Evolutionary conservation across 2,113 vertebrate species (phyloP).

Genomic region (Melanerpes aurifrons): DNA sequence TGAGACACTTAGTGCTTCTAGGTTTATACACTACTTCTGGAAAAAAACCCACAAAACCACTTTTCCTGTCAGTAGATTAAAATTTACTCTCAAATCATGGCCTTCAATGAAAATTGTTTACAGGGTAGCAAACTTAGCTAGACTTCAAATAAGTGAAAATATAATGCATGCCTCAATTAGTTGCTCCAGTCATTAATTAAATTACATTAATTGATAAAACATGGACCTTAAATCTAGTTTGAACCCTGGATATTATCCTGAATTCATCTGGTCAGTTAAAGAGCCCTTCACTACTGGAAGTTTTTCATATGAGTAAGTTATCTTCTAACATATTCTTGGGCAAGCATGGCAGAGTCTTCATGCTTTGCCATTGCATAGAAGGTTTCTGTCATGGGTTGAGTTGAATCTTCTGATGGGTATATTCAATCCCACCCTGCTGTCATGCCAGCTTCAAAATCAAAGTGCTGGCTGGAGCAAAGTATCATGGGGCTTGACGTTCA

Average conservation of each 20-base stretch:
- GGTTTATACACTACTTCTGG: background rate
- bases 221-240: background rate
- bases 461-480: too few relatives aligned
- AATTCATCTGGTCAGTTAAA: background rate
- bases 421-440: too few relatives aligned
- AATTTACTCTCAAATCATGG: background rate
- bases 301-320: background rate
- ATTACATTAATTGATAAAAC: background rate
- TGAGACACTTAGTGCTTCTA: background rate
- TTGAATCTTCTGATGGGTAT: too few relatives aligned
- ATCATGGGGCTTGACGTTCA: too few relatives aligned
- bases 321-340: background rate
- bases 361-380: background rate
- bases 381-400: background rate
- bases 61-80: background rate
- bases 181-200: background rate
- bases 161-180: background rate
- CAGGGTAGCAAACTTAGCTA: background rate
- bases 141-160: background rate
- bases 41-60: background rate
- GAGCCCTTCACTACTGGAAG: background rate
- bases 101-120: background rate
- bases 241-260: background rate
- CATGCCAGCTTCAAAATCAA: too few relatives aligned
- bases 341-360: background rate